A percentile compares a stretch with the other conserved stretches of the same genome.
phyloP scores from a whole-genome alignment of 2,113 vertebrate species.

The Otocyon megalotis region DNA sequence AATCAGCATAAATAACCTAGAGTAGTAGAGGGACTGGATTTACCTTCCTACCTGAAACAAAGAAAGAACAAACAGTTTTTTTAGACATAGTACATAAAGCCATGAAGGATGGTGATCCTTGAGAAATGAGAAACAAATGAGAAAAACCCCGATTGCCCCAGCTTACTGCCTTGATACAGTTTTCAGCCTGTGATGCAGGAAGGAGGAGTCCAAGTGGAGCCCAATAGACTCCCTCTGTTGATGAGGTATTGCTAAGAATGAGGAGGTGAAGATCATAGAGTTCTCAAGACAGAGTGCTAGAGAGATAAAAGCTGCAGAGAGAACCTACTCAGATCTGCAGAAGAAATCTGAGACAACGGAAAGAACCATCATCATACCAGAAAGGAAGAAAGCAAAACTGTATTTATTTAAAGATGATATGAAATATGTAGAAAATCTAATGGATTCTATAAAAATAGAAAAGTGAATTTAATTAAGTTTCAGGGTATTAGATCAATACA shows the following conservation, averaged over 20 bases:
- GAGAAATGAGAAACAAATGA: not conserved
- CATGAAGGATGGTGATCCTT: not conserved
- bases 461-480: constrained; percentile 13
- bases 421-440: not conserved
- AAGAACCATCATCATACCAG: not conserved
- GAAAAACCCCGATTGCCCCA: not conserved
- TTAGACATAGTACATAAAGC: not conserved
- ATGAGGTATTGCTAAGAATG: not conserved
- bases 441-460: not conserved
- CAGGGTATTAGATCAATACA: not conserved
- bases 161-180: not conserved
- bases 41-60: not conserved
- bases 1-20: not conserved
- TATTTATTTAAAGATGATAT: not conserved
- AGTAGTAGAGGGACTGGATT: not conserved
- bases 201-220: not conserved
- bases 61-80: not conserved
- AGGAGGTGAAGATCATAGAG: not conserved
- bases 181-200: not conserved
- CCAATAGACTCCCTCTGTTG: not conserved
- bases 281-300: not conserved
- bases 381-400: not conserved
- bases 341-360: not conserved
- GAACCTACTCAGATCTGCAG: not conserved
- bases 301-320: not conserved